phyloP scores from a whole-genome alignment of 2,113 vertebrate genomes.

The Zingel zingel region DNA sequence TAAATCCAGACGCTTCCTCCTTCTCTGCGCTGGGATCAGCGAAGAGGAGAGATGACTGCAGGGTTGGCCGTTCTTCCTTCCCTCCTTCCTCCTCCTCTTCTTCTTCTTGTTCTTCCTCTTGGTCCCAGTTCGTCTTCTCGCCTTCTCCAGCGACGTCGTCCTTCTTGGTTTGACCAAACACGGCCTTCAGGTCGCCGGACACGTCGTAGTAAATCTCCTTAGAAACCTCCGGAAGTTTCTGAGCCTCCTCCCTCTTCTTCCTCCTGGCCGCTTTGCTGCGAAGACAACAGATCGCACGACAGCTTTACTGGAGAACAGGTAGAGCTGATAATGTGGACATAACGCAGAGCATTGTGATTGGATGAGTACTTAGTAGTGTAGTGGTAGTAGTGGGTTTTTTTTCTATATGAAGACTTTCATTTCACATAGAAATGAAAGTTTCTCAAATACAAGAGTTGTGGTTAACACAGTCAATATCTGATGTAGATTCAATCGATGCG shows the following conservation, averaged over 20 bases:
- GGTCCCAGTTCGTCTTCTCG: constrained; percentile 52
- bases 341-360: neutral
- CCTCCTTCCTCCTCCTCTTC: constrained; percentile 1
- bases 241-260: constrained; percentile 87
- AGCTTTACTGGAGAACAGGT: neutral
- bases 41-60: constrained; percentile 1
- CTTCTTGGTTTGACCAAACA: constrained; percentile 82
- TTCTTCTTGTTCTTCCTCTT: constrained; percentile 26
- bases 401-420: neutral
- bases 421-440: neutral
- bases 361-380: too few relatives aligned
- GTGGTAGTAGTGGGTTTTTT: too few relatives aligned
- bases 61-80: constrained; percentile 7
- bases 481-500: neutral
- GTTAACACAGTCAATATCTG: neutral
- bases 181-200: constrained; percentile 87
- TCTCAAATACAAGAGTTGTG: too few relatives aligned
- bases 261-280: constrained; percentile 87
- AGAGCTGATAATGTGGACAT: neutral
- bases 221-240: constrained; percentile 91
- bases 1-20: constrained; percentile 80
- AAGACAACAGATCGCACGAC: constrained; percentile 16
- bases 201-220: constrained; percentile 90
- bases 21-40: neutral
- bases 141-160: constrained; percentile 24